Evolutionary conservation across 92 coral and sea anemone genomes (phyloP), one percentile per base, ranked within the genome.

Genomic region (Epizoanthus rinbou): DNA sequence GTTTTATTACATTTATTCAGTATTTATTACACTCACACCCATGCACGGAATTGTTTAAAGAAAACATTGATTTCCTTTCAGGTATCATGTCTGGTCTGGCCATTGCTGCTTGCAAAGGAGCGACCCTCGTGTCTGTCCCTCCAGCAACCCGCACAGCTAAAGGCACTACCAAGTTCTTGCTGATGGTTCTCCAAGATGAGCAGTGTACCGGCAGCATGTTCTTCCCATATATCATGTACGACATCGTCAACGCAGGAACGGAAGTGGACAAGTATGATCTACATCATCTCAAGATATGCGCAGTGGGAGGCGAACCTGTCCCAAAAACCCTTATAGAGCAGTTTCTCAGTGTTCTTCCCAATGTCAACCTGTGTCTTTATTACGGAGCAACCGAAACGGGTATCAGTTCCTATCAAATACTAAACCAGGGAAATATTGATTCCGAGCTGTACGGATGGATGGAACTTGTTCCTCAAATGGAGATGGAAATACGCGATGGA

Each of bases 301-400:
- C 81, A 7, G 81, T 84, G 0, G 89, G 85, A 23, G 89, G 89
- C 0, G 85, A 86, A 31, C 71, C 80, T 15, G 25, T 64, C 22
- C 50, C 74, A 8, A 23, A 52, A n/a, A 1, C 85, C 6, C 50
- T 80, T 13, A 14, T 71, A 6, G 52, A 52, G 23, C 79, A 45
- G 21, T 25, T 86, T 22, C 62, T 79, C 43, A 31, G 15, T 24
- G 31, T 57, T 47, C 52, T 86, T 17, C 89, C 89, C 9, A 25
- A 63, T 57, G 8, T 69, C 16, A 41, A 45, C 13, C 17, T 86
- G 11, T 13, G 39, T 22, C 73, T 57, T 25, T 33, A 28, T 8
- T 86, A 86, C 59, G 89, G 85, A 18, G 59, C 80, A 1, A 86
- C 89, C 39, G 89, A 86, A 73, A 67, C 57, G 31, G 43, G 64